phyloP scores from a whole-genome alignment of 2,888 invertebrate genomes.

The Cephus sareptanus region DNA sequence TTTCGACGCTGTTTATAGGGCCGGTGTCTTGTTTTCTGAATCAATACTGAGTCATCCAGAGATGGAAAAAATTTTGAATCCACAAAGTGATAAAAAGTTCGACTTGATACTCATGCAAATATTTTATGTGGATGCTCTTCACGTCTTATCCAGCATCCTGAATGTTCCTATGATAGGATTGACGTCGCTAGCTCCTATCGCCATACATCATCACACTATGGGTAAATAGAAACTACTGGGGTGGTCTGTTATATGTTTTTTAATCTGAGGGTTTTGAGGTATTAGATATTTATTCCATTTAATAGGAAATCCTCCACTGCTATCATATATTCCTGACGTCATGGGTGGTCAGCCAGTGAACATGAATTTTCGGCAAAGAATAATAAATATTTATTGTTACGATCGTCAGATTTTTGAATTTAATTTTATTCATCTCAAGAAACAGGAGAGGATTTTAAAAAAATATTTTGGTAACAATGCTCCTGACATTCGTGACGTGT shows the following conservation, averaged over 20 bases:
- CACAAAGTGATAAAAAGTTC: conserved; percentile 6
- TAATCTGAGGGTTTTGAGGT: neutral
- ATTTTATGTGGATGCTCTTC: neutral
- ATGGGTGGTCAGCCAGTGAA: neutral
- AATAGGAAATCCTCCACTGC: conserved; percentile 9
- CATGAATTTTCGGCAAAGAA: conserved; percentile 9
- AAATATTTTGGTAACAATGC: conserved; percentile 12
- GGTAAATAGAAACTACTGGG: neutral
- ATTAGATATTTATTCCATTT: neutral
- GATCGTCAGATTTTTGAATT: neutral
- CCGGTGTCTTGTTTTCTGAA: neutral
- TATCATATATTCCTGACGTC: conserved; percentile 1
- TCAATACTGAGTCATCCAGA: conserved; percentile 2
- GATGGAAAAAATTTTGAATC: conserved; percentile 8
- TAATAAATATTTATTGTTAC: neutral
- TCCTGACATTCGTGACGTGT: neutral
- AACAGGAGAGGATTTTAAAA: conserved; percentile 3
- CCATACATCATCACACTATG: neutral
- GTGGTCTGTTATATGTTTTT: neutral
- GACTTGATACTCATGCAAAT: conserved; percentile 9
- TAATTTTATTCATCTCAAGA: neutral
- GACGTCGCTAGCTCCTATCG: neutral
- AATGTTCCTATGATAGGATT: conserved; percentile 11
- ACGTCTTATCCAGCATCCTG: neutral
- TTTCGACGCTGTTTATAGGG: neutral